These are phyloP conservation scores for Orthosia cruda DNA, from an alignment of 2,888 invertebrate genomes.

Conservation along the genomic window DNA sequence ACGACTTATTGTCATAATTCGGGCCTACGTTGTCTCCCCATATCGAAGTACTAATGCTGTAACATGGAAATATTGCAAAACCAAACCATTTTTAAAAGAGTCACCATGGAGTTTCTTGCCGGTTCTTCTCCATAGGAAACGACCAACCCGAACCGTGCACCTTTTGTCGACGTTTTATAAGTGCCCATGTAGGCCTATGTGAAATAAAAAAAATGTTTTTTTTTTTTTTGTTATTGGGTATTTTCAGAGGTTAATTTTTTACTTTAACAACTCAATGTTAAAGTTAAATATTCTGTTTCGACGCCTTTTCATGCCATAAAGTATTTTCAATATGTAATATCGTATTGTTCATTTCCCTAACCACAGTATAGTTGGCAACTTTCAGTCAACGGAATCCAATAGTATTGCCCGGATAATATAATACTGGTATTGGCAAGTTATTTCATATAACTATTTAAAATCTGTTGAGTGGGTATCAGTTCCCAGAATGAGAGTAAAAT, in stretches of 20 bases:
- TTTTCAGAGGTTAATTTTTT: neutral
- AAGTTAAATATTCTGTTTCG: neutral
- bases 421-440: constrained; percentile 3
- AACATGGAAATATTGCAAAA: too few relatives aligned
- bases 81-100: too few relatives aligned
- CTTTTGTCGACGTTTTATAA: too few relatives aligned
- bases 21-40: too few relatives aligned
- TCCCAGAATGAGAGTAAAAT: neutral
- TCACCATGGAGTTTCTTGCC: too few relatives aligned
- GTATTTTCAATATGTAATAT: neutral
- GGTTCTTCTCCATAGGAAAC: too few relatives aligned
- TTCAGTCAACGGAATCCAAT: neutral
- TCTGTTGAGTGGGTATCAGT: neutral
- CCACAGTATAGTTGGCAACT: constrained; percentile 11
- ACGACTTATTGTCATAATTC: too few relatives aligned
- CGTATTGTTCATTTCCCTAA: constrained; percentile 14
- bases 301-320: neutral
- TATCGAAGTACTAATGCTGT: too few relatives aligned
- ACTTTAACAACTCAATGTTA: constrained; percentile 13
- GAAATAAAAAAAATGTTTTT: too few relatives aligned
- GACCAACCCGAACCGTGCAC: too few relatives aligned
- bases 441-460: neutral
- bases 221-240: too few relatives aligned
- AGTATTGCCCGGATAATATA: neutral
- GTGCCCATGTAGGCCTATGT: too few relatives aligned